A percentile compares a stretch with the other conserved stretches of the same genome.
phyloP scores from a whole-genome alignment of 2,113 vertebrate genomes.

The Crypturellus undulatus region DNA sequence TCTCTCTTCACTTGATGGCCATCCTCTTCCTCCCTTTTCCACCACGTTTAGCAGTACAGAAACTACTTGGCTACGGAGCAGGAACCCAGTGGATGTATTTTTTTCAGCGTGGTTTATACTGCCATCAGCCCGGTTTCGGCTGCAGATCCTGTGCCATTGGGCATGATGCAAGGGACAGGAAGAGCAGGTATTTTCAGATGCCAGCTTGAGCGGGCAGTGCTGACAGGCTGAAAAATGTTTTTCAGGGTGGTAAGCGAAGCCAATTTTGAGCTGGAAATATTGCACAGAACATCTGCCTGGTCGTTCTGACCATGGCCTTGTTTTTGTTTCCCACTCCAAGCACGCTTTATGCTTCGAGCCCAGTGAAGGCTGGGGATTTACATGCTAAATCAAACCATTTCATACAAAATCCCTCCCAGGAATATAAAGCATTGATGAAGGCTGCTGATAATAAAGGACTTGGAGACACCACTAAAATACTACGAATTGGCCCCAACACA shows the following conservation, averaged over 20 bases:
- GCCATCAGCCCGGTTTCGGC: slow-evolving; percentile 2
- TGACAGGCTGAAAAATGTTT: slow-evolving; percentile 36
- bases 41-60: not conserved
- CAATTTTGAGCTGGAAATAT: slow-evolving; percentile 26
- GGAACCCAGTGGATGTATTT: not conserved
- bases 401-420: not conserved
- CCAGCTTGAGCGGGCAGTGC: not conserved
- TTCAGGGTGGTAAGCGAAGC: slow-evolving; percentile 22
- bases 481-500: not conserved
- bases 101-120: not conserved
- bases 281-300: slow-evolving; percentile 32
- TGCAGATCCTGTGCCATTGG: slow-evolving; percentile 6
- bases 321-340: slow-evolving; percentile 1
- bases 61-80: not conserved
- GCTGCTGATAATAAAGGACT: not conserved
- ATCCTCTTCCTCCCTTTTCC: not conserved
- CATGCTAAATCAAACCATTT: not conserved
- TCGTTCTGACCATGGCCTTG: slow-evolving; percentile 15
- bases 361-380: not conserved
- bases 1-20: not conserved
- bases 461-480: not conserved
- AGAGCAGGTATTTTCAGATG: slow-evolving; percentile 21
- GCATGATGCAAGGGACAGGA: slow-evolving; percentile 8
- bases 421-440: not conserved
- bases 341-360: not conserved